Percentiles rank a stretch among this genome's conserved stretches.
These are phyloP conservation scores for Drosophila funebris DNA, from an alignment of 1,140 invertebrate species.

Conservation along the genomic window DNA sequence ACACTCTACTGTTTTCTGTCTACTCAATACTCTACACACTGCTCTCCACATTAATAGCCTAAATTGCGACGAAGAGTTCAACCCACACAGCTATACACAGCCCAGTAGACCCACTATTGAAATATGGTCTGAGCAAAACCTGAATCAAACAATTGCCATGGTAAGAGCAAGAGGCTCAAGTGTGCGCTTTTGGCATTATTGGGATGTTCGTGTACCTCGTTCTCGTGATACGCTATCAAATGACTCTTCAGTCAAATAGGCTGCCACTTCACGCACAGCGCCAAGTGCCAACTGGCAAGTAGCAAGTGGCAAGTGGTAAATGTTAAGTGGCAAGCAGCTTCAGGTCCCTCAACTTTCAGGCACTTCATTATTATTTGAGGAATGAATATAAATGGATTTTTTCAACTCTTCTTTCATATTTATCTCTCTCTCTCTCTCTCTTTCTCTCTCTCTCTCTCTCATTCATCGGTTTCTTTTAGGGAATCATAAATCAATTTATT, in stretches of 20 bases:
- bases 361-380: slow-evolving; percentile 1
- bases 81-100: background rate
- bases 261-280: slow-evolving; percentile 18
- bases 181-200: background rate
- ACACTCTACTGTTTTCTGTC: too few relatives aligned
- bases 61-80: too few relatives aligned
- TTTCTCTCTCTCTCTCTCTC: too few relatives aligned
- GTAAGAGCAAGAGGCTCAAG: background rate
- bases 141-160: background rate
- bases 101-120: slow-evolving; percentile 26
- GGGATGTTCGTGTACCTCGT: background rate
- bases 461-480: too few relatives aligned
- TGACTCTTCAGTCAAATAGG: slow-evolving; percentile 1
- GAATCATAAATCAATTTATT: too few relatives aligned
- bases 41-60: slow-evolving; percentile 21
- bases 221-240: background rate
- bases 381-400: slow-evolving; percentile 31
- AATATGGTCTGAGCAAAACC: background rate
- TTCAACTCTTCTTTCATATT: too few relatives aligned
- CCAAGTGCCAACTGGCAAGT: too few relatives aligned
- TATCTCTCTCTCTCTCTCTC: too few relatives aligned
- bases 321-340: background rate
- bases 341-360: background rate
- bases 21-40: too few relatives aligned
- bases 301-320: slow-evolving; percentile 1